Base-by-base conservation (phyloP, 2,113 vertebrate species). In the Barbus barbus region DNA sequence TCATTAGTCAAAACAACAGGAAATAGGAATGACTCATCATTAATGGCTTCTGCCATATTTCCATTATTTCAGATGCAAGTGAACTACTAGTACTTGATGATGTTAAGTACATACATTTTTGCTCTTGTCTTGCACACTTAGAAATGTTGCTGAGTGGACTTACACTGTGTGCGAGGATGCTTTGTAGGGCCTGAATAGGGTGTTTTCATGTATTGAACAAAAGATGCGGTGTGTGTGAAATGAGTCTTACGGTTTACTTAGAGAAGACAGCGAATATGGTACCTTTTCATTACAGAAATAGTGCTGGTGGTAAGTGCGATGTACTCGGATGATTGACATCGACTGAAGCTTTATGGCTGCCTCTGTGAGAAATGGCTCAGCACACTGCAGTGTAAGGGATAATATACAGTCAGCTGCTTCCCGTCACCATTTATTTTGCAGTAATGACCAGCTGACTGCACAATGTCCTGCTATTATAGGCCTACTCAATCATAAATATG, bases 251-350 rank as follows among this genome's bases (percentile, higher is more conserved):
- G 61, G 53, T 69, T 81, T 28, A 53, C 24, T 53, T 33, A 69
- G 61, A 48, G 63, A 67, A 81, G 65, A 56, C 16, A 48, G 78
- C 1, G 0, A 20, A 80, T 80, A 46, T 53, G 46, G 28, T 28
- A 24, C 12, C 80, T 53, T 82, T 82, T 71, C 65, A 71, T 71
- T 82, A 67, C 78, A 81, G 61, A 81, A 48, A 48, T 53, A 71
- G 51, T 28, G 38, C 65, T 61, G 46, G 14, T 60, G 33, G 26
- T 53, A 38, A 83, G 65, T 56, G n/a, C n/a, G n/a, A n/a, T n/a
- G n/a, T n/a, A n/a, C n/a, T n/a, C n/a, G n/a, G 76, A 78, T 85
- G 56, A 74, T 83, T 78, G 60, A 72, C 80, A 67, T 13, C 13
- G 14, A 69, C 46, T 53, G 79, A 82, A 33, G 80, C 44, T 81